Evolutionary conservation across 2,888 invertebrate species (phyloP), one percentile per base, ranked within the genome.

Genomic region (Tanytarsus gracilentus): DNA sequence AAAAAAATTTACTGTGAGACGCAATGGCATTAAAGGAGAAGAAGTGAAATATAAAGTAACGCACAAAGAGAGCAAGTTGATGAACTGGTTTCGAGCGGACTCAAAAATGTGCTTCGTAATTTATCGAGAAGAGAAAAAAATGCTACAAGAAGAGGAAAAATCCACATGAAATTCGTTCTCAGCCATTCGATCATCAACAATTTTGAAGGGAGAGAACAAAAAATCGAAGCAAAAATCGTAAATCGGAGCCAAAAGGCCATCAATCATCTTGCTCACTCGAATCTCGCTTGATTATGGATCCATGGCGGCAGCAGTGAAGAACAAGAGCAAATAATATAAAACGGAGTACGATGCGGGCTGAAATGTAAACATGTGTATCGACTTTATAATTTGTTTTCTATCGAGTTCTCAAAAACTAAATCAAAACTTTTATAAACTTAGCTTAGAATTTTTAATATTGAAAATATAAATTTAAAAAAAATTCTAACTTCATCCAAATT

Each of bases 171-270:
- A n/a, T 36, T 36, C 2, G n/a, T 8, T 36, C 14, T 3, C 18
- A 44, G 23, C 6, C 23, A 18, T 4, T 44, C 9, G 23, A 14
- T 44, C 8, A 44, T 21, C 9, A 16, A 16, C 40, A n/a, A n/a
- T n/a, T n/a, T n/a, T n/a, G n/a, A n/a, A n/a, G n/a, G n/a, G 18
- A 44, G 8, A 21, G 11, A 9, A 21, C 21, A 14, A 44, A 9
- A 44, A 44, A 23, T 11, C 11, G 44, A 23, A 44, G 23, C n/a
- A 18, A 44, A 23, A 44, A 16, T 44, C 44, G 44, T 44, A 44
- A 44, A 44, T 44, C 44, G 44, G 23, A 44, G 44, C 44, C 44
- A 44, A 44, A 44, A 44, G 21, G 44, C 44, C 44, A 44, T 44
- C 44, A 44, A 44, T 44, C 44, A 44, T 44, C 23, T 44, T 18